A percentile compares a stretch with the other conserved stretches of the same genome.
phyloP scores from a whole-genome alignment of 2,888 invertebrate species.

The Noctua pronuba region DNA sequence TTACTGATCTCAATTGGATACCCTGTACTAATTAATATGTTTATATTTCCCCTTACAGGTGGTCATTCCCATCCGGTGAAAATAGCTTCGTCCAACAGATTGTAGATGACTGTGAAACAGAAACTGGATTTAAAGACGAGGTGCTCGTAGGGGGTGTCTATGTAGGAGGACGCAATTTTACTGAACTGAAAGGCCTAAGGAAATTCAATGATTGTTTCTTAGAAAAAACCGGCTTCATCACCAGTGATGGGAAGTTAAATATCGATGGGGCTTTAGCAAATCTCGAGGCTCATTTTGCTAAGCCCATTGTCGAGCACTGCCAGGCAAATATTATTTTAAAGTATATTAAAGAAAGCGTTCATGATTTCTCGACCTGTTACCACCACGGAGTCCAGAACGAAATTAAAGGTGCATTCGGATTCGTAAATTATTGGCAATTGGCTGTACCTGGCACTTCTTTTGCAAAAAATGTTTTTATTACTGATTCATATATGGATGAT shows the following conservation, averaged over 20 bases:
- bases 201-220: background rate
- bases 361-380: background rate
- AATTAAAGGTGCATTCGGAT: background rate
- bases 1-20: background rate
- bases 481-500: background rate
- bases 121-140: background rate
- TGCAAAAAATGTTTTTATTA: background rate
- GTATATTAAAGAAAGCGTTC: background rate
- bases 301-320: too few species aligned
- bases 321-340: background rate
- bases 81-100: background rate
- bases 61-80: background rate
- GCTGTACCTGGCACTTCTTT: background rate
- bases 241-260: too few species aligned
- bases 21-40: background rate
- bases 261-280: too few species aligned
- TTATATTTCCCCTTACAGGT: background rate
- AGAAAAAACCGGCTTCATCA: slow-evolving; percentile 1
- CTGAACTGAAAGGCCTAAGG: background rate
- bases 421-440: background rate
- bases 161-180: background rate
- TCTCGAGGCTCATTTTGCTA: too few species aligned
- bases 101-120: background rate
- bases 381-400: background rate
- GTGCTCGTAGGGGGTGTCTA: too few species aligned